phyloP scores from a whole-genome alignment of 2,888 invertebrate species.

The Eutolmus rufibarbis region DNA sequence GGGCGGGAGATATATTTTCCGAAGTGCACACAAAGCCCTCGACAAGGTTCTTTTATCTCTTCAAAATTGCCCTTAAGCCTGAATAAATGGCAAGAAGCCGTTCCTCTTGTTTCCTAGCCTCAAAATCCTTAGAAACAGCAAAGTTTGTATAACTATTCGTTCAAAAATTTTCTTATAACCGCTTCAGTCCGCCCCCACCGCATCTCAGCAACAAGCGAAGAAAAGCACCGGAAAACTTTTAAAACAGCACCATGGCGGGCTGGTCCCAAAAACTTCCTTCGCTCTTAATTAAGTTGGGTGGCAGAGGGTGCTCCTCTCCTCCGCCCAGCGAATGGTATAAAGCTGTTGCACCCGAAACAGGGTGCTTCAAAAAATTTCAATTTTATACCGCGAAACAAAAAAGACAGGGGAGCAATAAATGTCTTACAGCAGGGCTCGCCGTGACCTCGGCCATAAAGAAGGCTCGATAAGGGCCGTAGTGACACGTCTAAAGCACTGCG shows the following conservation, averaged over 20 bases:
- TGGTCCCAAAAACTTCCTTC: neutral
- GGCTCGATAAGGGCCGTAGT: neutral
- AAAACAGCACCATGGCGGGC: neutral
- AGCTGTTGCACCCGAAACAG: neutral
- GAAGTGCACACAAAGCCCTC: neutral
- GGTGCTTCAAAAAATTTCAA: neutral
- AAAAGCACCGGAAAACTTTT: neutral
- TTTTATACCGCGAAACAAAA: neutral
- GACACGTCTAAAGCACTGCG: neutral
- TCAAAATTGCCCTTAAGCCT: neutral
- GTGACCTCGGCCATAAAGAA: neutral
- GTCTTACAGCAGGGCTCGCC: neutral
- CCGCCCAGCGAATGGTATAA: neutral
- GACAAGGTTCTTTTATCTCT: neutral
- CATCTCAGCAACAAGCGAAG: neutral
- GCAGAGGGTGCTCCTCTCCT: neutral
- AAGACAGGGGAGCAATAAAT: neutral
- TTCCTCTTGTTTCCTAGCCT: neutral
- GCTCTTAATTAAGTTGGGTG: neutral
- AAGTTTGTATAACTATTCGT: neutral
- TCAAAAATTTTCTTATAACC: neutral
- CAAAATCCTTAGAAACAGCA: neutral
- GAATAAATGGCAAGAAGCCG: neutral
- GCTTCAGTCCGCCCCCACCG: neutral
- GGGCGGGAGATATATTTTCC: neutral